phyloP scores from a whole-genome alignment of 2,888 invertebrate genomes.

The Cephus pygmeus region DNA sequence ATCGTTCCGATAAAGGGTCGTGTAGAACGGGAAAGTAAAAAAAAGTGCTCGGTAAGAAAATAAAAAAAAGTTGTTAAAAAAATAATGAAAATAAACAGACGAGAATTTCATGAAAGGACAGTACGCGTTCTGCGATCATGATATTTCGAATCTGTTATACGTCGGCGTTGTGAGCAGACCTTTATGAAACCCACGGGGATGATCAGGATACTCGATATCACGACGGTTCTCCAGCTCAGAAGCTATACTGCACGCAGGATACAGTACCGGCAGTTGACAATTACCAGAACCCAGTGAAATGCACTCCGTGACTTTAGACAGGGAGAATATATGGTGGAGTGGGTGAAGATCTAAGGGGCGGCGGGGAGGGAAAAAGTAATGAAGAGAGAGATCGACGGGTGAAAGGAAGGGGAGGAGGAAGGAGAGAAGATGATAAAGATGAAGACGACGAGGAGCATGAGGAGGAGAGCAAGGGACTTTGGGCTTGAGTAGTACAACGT shows the following conservation, averaged over 20 bases:
- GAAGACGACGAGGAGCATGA: not conserved
- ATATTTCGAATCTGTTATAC: not conserved
- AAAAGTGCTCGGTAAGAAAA: not conserved
- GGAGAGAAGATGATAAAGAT: not conserved
- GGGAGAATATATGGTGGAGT: not conserved
- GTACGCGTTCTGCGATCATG: not conserved
- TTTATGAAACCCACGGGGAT: not conserved
- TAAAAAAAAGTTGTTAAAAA: not conserved
- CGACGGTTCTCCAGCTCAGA: not conserved
- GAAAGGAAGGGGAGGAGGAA: not conserved
- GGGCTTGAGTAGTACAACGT: constrained; percentile 32
- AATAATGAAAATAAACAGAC: not conserved
- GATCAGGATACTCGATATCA: not conserved
- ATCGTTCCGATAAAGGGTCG: not conserved
- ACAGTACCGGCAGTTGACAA: not conserved
- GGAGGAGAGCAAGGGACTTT: constrained; percentile 10
- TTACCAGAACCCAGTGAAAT: not conserved
- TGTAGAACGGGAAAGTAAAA: not conserved
- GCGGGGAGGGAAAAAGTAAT: not conserved
- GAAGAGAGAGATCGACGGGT: constrained; percentile 2
- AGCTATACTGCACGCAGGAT: not conserved
- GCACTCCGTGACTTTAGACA: not conserved
- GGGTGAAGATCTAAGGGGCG: constrained; percentile 1
- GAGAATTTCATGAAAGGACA: not conserved
- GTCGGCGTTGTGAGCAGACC: not conserved